Evolutionary conservation across 1,140 invertebrate species (phyloP).

Genomic region (Drosophila ercepeae): DNA sequence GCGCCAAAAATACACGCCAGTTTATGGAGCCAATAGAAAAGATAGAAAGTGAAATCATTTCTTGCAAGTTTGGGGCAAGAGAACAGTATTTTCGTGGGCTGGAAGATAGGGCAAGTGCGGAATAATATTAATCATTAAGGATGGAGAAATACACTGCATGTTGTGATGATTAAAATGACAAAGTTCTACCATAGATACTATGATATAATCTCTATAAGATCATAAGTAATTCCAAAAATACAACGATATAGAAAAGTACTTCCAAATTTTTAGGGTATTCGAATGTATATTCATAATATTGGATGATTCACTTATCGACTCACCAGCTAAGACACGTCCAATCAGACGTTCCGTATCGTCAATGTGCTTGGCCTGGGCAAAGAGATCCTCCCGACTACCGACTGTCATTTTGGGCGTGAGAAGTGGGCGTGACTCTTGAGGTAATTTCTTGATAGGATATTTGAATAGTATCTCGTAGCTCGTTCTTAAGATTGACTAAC

Average conservation of each 20-base stretch:
- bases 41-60: slow-evolving; percentile 64
- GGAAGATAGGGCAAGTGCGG: no score
- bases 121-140: no score
- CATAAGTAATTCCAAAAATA: no score
- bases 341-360: slow-evolving; percentile 80
- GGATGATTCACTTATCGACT: slow-evolving; percentile 40
- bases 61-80: neutral
- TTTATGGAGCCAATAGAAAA: slow-evolving; percentile 38
- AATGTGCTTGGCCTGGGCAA: slow-evolving; percentile 77
- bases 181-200: no score
- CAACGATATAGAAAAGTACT: no score
- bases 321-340: slow-evolving; percentile 76
- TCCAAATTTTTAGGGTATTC: no score
- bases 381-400: slow-evolving; percentile 78
- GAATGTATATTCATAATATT: neutral
- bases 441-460: slow-evolving; percentile 2
- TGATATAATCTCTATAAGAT: no score
- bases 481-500: slow-evolving; percentile 9
- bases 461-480: slow-evolving; percentile 3
- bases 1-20: slow-evolving; percentile 46
- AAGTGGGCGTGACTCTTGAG: neutral
- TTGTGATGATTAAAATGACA: no score
- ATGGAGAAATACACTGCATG: no score
- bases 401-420: slow-evolving; percentile 63
- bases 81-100: neutral